phyloP scores from a whole-genome alignment of 2,113 vertebrate species.

The Sisor rabdophorus region DNA sequence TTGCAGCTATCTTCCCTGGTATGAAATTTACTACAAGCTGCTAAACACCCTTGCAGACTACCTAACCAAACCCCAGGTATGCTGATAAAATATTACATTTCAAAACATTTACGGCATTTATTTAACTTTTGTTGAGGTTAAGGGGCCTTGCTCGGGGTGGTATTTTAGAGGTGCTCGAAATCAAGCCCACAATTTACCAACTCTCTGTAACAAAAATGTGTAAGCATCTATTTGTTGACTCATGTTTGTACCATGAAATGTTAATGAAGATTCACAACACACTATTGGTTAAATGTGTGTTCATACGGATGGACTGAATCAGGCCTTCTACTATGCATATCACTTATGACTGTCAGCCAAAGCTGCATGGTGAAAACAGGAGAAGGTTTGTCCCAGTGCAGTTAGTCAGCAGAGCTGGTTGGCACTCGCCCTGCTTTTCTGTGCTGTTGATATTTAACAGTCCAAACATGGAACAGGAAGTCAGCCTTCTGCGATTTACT shows the following conservation, averaged over 20 bases:
- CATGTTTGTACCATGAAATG: constrained; percentile 25
- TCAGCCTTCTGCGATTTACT: constrained; percentile 68
- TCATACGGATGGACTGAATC: background rate
- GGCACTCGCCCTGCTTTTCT: constrained; percentile 43
- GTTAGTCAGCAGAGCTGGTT: constrained; percentile 32
- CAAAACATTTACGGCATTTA: background rate
- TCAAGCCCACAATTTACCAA: no score
- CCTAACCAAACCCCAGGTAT: constrained; percentile 91
- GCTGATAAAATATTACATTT: background rate
- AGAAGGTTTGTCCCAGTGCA: constrained; percentile 43
- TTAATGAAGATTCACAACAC: background rate
- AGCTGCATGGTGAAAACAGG: constrained; percentile 43
- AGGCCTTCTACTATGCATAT: constrained; percentile 6
- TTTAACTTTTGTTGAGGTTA: no score
- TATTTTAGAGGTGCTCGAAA: no score
- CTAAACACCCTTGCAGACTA: constrained; percentile 96
- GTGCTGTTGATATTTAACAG: constrained; percentile 73
- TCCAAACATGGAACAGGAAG: constrained; percentile 67
- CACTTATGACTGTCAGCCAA: background rate
- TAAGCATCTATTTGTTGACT: constrained; percentile 6
- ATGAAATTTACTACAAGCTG: constrained; percentile 97
- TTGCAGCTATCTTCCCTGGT: constrained; percentile 95
- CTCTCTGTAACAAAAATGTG: background rate
- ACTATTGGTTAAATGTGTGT: background rate
- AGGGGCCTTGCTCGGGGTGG: no score